A percentile compares a stretch with the other conserved stretches of the same genome.
These are phyloP conservation scores for Serranus cabrilla DNA, from an alignment of 2,797 vertebrate genomes.

Conservation along the genomic window DNA sequence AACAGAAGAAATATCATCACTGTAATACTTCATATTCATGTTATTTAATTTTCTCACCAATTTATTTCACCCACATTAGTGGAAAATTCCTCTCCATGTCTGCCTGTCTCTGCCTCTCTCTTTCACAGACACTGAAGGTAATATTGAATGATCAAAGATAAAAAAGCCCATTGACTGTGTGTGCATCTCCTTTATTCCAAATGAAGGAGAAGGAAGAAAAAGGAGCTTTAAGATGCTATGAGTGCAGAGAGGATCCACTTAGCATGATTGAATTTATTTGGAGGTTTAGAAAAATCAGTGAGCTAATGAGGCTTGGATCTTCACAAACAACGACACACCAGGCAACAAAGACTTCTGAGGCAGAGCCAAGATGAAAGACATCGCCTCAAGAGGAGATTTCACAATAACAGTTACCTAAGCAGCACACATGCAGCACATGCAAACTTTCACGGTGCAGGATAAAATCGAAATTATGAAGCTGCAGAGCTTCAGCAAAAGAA, in stretches of 20 bases:
- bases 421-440: background rate
- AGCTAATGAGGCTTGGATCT: slow-evolving; percentile 24
- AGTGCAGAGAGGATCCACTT: background rate
- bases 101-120: background rate
- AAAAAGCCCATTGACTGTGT: background rate
- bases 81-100: background rate
- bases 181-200: background rate
- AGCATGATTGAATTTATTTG: slow-evolving; percentile 17
- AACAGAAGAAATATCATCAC: too few relatives aligned
- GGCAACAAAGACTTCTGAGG: slow-evolving; percentile 44
- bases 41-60: background rate
- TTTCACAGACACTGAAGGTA: background rate
- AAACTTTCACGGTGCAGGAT: background rate
- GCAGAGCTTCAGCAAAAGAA: background rate
- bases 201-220: background rate
- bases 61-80: background rate
- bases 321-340: slow-evolving; percentile 10
- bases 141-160: slow-evolving; percentile 10
- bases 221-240: background rate
- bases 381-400: background rate
- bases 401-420: too few relatives aligned
- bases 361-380: slow-evolving; percentile 29
- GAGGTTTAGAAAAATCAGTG: background rate
- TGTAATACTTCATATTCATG: background rate
- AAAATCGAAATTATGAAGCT: background rate